Evolutionary conservation across 2,113 vertebrate genomes (phyloP), one percentile per base, ranked within the genome.

Genomic region (Ophiodon elongatus): DNA sequence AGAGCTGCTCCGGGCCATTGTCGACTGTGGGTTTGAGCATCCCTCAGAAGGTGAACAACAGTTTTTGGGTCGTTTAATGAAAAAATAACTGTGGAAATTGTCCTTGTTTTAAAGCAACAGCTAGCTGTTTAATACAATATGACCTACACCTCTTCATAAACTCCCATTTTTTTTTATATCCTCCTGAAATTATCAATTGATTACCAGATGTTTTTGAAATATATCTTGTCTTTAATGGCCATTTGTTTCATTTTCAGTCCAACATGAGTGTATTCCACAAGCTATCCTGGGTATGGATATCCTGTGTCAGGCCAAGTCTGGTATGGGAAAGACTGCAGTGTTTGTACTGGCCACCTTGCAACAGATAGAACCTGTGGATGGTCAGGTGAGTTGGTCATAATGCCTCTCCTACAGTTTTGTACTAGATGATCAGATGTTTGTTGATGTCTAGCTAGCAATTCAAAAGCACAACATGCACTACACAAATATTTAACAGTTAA

Each of bases 211-310:
- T n/a, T 52, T 25, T 65, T 29, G 6, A 33, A 33, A 23, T 25
- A 37, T 75, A 1, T 2, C 11, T 66, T n/a, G 17, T 4, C 63
- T 25, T 33, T 6, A 5, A 13, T n/a, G 63, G 1, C 4, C 6
- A 9, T 35, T 76, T 80, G 1, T 21, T 65, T 64, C 68, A 39
- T 43, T 84, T 77, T 19, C 92, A 97, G 97, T 97, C 43, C 97
- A 97, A 84, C 97, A 97, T 14, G 97, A 97, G 90, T 97, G 97
- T 79, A 97, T 97, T 80, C 97, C 97, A 47, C 97, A 97, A 91
- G 97, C 97, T 74, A 97, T 97, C 88, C 92, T 97, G 75, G 97
- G 97, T 57, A 97, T 97, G 97, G 97, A 97, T 56, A 94, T 97
- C 84, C 90, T 97, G 31, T 97, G 97, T 90, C 97, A 97, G 91